Percentiles rank a stretch among this genome's conserved stretches.
Conservation (phyloP, 1,140 invertebrate species). For the Drosophila murphyi region DNA sequence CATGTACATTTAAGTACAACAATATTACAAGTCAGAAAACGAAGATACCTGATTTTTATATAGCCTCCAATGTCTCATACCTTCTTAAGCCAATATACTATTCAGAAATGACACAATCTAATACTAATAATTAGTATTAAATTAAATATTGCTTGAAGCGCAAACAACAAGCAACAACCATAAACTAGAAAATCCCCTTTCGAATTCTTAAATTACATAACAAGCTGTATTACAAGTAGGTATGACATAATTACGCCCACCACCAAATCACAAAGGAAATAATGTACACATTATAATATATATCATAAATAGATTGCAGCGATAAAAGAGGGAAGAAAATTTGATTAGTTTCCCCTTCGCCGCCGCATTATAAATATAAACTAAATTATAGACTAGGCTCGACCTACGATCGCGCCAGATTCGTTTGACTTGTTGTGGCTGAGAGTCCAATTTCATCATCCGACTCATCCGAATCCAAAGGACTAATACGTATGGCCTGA, state of each 20-base stretch:
- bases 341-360: background rate
- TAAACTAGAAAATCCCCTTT: background rate
- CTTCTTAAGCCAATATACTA: background rate
- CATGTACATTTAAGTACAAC: slow-evolving; percentile 10
- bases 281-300: background rate
- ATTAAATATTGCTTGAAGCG: slow-evolving; percentile 60
- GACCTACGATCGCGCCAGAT: slow-evolving; percentile 66
- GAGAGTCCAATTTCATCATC: slow-evolving; percentile 77
- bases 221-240: background rate
- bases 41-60: slow-evolving; percentile 13
- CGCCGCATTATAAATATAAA: background rate
- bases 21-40: slow-evolving; percentile 7
- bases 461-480: slow-evolving; percentile 88
- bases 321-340: background rate
- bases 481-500: slow-evolving; percentile 94
- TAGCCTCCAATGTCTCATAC: slow-evolving; percentile 12
- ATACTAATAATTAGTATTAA: background rate
- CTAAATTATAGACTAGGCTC: background rate
- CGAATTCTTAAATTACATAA: background rate
- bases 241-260: background rate
- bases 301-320: background rate
- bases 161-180: slow-evolving; percentile 25
- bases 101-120: background rate
- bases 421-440: slow-evolving; percentile 74
- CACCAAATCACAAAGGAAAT: background rate